Conservation (phyloP, 2,113 vertebrate genomes). For the Serilophus lunatus region DNA sequence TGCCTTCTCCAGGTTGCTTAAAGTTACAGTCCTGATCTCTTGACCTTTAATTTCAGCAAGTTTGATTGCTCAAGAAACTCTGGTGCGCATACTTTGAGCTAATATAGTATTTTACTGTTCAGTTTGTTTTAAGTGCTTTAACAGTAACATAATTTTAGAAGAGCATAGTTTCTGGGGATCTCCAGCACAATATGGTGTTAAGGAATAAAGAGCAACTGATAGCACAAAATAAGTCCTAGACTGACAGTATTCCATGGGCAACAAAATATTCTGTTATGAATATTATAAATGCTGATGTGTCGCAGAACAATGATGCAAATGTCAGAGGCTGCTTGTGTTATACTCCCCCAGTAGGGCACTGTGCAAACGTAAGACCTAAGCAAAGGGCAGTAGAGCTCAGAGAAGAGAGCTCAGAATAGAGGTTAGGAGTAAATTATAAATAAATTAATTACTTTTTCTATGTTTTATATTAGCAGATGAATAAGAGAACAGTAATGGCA, state of each 20-base stretch:
- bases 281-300: slow-evolving; percentile 24
- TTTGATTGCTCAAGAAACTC: slow-evolving; percentile 71
- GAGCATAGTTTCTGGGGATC: slow-evolving; percentile 11
- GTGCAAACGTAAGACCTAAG: not conserved
- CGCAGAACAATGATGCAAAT: slow-evolving; percentile 29
- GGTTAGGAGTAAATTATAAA: not conserved
- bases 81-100: slow-evolving; percentile 60
- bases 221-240: not conserved
- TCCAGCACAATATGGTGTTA: slow-evolving; percentile 22
- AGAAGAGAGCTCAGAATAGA: not conserved
- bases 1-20: slow-evolving; percentile 65
- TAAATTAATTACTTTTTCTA: not conserved
- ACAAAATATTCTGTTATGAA: not conserved
- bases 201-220: not conserved
- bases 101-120: slow-evolving; percentile 53
- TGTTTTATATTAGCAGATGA: not conserved
- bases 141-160: slow-evolving; percentile 23
- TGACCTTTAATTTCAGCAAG: slow-evolving; percentile 75
- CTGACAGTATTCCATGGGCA: not conserved
- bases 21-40: slow-evolving; percentile 72
- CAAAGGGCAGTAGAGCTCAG: not conserved
- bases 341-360: not conserved
- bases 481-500: not conserved
- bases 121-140: slow-evolving; percentile 50
- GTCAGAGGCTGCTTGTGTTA: not conserved